A percentile compares a stretch with the other conserved stretches of the same genome.
phyloP scores from a whole-genome alignment of 2,888 invertebrate genomes.

The Sarcophaga rosellei region DNA sequence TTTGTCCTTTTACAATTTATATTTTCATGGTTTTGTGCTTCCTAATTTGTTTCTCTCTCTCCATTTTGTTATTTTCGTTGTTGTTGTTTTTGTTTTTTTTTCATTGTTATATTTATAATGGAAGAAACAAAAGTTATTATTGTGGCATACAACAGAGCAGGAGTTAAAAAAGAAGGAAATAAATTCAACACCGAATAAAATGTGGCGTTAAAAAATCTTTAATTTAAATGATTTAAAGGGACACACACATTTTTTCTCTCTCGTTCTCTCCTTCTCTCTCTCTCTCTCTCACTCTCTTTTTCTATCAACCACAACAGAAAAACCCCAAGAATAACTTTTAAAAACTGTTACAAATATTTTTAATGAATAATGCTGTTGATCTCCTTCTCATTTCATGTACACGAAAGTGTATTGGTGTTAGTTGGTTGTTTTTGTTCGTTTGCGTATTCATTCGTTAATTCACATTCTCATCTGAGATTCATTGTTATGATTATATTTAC shows the following conservation, averaged over 20 bases:
- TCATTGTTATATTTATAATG: slow-evolving; percentile 16
- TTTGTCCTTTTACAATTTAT: slow-evolving; percentile 20
- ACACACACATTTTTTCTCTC: slow-evolving; percentile 12
- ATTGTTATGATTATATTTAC: slow-evolving; percentile 60
- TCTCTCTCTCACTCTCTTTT: too few species aligned
- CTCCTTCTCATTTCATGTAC: too few species aligned
- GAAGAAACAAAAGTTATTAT: not conserved
- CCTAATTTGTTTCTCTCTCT: slow-evolving; percentile 49
- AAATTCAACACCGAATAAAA: slow-evolving; percentile 21
- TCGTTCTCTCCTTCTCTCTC: too few species aligned
- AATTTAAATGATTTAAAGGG: slow-evolving; percentile 51
- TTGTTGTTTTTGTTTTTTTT: slow-evolving; percentile 20
- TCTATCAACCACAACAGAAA: too few species aligned
- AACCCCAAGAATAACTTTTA: too few species aligned
- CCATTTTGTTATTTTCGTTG: slow-evolving; percentile 4
- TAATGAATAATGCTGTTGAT: not conserved
- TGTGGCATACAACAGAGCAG: not conserved
- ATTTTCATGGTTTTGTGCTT: slow-evolving; percentile 48
- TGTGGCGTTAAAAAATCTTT: slow-evolving; percentile 30
- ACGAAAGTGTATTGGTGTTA: not conserved
- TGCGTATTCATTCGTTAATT: slow-evolving; percentile 22
- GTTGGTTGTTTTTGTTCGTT: not conserved
- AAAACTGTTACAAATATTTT: too few species aligned
- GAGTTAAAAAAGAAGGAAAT: not conserved
- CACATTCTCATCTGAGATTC: slow-evolving; percentile 30